Base-by-base conservation (phyloP, 2,113 vertebrate species). In the Thomomys bottae region DNA sequence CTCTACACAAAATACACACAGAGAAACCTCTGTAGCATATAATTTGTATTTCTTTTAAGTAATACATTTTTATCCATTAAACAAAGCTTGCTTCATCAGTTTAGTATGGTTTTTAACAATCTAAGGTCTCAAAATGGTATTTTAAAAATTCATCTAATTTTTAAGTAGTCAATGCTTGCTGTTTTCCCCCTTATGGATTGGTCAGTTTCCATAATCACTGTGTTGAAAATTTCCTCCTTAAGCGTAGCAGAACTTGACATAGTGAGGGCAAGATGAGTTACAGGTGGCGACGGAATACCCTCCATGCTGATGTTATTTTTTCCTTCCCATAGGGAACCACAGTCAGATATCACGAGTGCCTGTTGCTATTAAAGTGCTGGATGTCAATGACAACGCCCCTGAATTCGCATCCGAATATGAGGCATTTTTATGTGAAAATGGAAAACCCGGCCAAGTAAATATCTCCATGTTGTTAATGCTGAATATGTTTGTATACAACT, bases 361-460 rank as follows among this genome's bases (percentile, higher is more conserved):
- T 64, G 99, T 99, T 95, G 98, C 99, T 87, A 99, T 99, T 97
- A 98, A 98, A 98, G 99, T 99, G 92, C 98, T 99, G 91, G 99
- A 99, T 97, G 98, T 99, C 96, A 99, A 99, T n/a, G 99, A 99
- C 98, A 99, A 99, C 8, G 99, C 99, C 88, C 99, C 99, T 9
- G 99, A 99, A 96, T 99, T 99, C 97, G 98, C 99, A 90, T 98
- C 98, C 0, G 98, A 99, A 95, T 98, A 99, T 36, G 99, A 99
- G 97, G 98, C 99, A 75, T 99, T 99, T 97, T 98, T 99, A 79
- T 99, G 99, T 97, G 99, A 99, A 97, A 99, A 99, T 93, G 99
- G 99, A 96, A 99, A 99, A 97, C 98, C 99, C 82, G 99, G 99
- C 96, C 99, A 99, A 97, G 99, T 99, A 98, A 97, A 96, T 97